Conservation (phyloP, 2,113 vertebrate species). For the Malurus melanocephalus region DNA sequence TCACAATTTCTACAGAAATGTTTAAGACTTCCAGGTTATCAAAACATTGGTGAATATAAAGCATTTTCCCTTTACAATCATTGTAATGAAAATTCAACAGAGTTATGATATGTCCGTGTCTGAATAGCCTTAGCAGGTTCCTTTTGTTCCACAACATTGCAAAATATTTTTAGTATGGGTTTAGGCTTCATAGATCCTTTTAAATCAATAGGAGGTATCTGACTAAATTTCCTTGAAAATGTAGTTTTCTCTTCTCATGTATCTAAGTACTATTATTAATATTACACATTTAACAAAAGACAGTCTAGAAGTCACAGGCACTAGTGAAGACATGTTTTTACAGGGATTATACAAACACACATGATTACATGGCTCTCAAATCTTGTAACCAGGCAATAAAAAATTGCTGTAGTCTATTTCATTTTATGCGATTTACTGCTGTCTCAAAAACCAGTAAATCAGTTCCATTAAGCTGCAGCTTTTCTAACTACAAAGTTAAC, state of each 20-base stretch:
- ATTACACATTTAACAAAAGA: background rate
- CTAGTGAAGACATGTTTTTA: background rate
- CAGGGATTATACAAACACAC: background rate
- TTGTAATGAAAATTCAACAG: background rate
- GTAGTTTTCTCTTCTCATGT: background rate
- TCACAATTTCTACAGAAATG: background rate
- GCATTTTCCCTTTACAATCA: background rate
- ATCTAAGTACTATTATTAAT: background rate
- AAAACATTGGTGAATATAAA: background rate
- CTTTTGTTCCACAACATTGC: background rate
- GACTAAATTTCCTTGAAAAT: background rate
- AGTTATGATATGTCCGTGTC: background rate
- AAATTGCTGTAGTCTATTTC: background rate
- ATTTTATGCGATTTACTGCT: background rate
- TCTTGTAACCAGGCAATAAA: background rate
- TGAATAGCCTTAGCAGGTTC: background rate
- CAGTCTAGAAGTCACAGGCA: background rate
- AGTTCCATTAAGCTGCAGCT: background rate
- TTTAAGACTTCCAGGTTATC: background rate
- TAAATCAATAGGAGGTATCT: background rate
- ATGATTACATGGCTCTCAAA: background rate
- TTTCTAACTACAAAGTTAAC: background rate
- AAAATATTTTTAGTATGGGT: background rate
- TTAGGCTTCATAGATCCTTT: background rate
- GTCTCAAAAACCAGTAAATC: background rate